phyloP scores from a whole-genome alignment of 2,113 vertebrate genomes.

The Apus apus region DNA sequence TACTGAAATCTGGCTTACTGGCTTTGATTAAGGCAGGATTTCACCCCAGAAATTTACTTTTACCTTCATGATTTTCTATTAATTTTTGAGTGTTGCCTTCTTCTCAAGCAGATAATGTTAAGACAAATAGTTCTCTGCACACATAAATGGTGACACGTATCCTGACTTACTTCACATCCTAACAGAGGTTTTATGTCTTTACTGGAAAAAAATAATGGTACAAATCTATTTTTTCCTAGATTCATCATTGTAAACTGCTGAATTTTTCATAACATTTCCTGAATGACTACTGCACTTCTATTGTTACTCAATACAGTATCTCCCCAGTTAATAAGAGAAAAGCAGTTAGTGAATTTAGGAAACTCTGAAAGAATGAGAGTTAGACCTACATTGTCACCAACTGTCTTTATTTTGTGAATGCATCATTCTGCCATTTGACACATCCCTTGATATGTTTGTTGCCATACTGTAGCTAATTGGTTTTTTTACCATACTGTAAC shows the following conservation, averaged over 20 bases:
- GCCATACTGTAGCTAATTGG: background rate
- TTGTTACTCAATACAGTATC: background rate
- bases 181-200: background rate
- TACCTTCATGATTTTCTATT: background rate
- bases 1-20: background rate
- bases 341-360: background rate
- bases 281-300: background rate
- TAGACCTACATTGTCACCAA: background rate
- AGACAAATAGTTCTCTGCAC: background rate
- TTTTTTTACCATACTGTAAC: background rate
- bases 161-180: background rate
- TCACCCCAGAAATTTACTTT: background rate
- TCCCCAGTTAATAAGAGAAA: background rate
- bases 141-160: background rate
- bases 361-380: background rate
- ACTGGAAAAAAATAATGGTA: background rate
- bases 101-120: background rate
- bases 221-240: background rate
- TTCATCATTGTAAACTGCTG: background rate
- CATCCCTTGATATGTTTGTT: background rate
- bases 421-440: background rate
- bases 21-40: background rate
- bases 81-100: background rate
- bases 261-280: background rate
- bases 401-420: background rate